phyloP scores from a whole-genome alignment of 2,888 invertebrate genomes.

The Agrochola lychnidis region DNA sequence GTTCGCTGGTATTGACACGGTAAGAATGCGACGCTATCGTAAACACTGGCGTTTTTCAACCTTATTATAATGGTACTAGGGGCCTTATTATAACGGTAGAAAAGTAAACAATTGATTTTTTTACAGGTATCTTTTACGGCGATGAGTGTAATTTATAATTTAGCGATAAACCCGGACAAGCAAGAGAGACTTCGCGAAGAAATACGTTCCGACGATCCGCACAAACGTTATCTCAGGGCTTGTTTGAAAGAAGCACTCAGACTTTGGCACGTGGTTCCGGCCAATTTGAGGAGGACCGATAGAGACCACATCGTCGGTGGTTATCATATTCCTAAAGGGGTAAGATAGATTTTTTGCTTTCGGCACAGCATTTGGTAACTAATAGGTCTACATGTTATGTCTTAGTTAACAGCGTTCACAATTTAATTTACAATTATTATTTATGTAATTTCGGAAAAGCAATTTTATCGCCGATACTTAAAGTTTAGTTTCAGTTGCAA shows the following conservation, averaged over 20 bases:
- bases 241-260: constrained; percentile 92
- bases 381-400: background rate
- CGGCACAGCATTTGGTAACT: background rate
- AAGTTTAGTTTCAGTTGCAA: too few relatives aligned
- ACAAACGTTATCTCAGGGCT: constrained; percentile 90
- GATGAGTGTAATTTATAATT: constrained; percentile 86
- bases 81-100: background rate
- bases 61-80: background rate
- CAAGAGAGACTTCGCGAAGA: constrained; percentile 88
- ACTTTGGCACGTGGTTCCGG: constrained; percentile 81
- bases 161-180: constrained; percentile 88
- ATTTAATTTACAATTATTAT: background rate
- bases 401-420: background rate
- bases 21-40: constrained; percentile 74
- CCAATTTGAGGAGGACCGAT: constrained; percentile 81
- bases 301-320: constrained; percentile 84
- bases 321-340: constrained; percentile 85
- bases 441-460: background rate
- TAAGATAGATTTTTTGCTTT: constrained; percentile 66
- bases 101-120: background rate
- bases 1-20: constrained; percentile 93
- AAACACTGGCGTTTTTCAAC: background rate
- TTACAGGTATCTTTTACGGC: constrained; percentile 84
- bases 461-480: background rate
- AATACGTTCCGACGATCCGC: constrained; percentile 73